Percentiles rank a stretch among this genome's conserved stretches.
Conservation (phyloP, 2,797 vertebrate species). For the Hybognathus amarus region DNA sequence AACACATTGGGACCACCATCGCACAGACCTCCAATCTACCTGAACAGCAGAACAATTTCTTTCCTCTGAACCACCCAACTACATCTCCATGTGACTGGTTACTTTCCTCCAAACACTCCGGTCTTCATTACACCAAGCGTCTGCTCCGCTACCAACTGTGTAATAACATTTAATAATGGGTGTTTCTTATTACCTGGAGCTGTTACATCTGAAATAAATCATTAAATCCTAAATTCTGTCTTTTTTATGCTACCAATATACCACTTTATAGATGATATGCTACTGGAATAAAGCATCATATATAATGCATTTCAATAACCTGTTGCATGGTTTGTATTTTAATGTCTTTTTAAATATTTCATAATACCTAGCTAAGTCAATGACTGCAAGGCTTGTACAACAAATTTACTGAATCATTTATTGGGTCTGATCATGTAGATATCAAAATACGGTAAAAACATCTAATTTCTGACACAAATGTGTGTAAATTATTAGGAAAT, state of each 20-base stretch:
- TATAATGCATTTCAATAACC: background rate
- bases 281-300: background rate
- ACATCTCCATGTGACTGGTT: conserved; percentile 53
- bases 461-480: background rate
- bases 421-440: background rate
- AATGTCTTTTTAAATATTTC: background rate
- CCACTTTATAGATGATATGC: too few relatives aligned
- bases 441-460: background rate
- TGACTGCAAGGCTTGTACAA: background rate
- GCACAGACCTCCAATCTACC: background rate
- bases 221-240: conserved; percentile 46
- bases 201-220: conserved; percentile 62
- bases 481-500: background rate
- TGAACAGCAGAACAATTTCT: conserved; percentile 35
- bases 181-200: conserved; percentile 40
- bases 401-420: background rate
- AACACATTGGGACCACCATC: conserved; percentile 56
- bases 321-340: background rate
- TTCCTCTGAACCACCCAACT: conserved; percentile 39
- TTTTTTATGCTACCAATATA: too few relatives aligned
- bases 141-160: background rate
- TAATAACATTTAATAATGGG: conserved; percentile 21
- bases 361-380: background rate
- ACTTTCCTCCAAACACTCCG: conserved; percentile 40
- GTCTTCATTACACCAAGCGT: conserved; percentile 34